Evolutionary conservation across 2,888 invertebrate genomes (phyloP).

Genomic region (Embidobia sp.): DNA sequence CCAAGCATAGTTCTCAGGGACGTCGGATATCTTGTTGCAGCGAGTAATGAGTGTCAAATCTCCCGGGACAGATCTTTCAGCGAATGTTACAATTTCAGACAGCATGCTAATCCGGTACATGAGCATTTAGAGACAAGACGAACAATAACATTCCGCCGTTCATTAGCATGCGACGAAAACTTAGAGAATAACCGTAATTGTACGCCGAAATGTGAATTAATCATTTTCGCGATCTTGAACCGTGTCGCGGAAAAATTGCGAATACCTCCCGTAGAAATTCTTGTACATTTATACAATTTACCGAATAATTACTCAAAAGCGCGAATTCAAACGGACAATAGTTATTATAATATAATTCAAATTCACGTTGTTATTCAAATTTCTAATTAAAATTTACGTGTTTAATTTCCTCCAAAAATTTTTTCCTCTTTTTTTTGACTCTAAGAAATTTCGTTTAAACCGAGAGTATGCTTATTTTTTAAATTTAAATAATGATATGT

Average conservation of each 20-base stretch:
- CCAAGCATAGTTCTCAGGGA: slow-evolving; percentile 49
- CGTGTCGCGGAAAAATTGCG: neutral
- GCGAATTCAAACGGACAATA: no score
- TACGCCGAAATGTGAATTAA: slow-evolving; percentile 39
- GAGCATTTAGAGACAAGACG: slow-evolving; percentile 59
- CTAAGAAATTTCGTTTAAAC: no score
- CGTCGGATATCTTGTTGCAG: slow-evolving; percentile 59
- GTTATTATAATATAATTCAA: no score
- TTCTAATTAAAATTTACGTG: no score
- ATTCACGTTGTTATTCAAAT: no score
- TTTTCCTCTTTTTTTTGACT: no score
- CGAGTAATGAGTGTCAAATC: slow-evolving; percentile 65
- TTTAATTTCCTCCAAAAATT: no score
- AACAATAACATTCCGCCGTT: slow-evolving; percentile 57
- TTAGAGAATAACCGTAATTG: slow-evolving; percentile 38
- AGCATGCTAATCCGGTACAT: slow-evolving; percentile 61
- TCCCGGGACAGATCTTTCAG: slow-evolving; percentile 63
- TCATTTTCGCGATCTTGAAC: slow-evolving; percentile 10
- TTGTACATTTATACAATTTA: no score
- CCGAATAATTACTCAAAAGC: no score
- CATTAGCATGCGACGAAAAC: slow-evolving; percentile 57
- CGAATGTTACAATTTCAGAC: slow-evolving; percentile 64
- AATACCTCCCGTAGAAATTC: no score
- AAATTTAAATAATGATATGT: no score
- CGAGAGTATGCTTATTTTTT: no score